Percentiles rank a stretch among this genome's conserved stretches.
phyloP scores from a whole-genome alignment of 2,888 invertebrate genomes.

The Drosophila borborema region DNA sequence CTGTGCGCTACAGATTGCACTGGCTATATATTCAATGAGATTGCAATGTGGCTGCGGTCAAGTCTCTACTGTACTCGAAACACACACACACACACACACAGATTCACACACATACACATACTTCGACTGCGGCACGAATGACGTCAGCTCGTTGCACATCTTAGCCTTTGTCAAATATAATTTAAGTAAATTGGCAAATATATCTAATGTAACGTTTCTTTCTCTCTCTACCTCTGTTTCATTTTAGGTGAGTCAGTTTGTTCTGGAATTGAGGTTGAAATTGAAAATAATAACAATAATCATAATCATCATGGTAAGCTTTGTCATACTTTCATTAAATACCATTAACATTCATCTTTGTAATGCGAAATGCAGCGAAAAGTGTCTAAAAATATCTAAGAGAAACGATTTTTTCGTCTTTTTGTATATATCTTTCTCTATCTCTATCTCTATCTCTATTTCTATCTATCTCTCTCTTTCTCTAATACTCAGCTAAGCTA shows the following conservation, averaged over 20 bases:
- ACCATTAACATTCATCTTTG: conserved; percentile 82
- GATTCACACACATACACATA: neutral
- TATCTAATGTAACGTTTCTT: conserved; percentile 50
- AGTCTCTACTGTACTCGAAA: conserved; percentile 1
- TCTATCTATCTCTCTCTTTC: conserved; percentile 17
- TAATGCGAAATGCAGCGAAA: conserved; percentile 45
- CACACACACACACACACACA: neutral
- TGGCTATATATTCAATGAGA: conserved; percentile 7
- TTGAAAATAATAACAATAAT: conserved; percentile 85
- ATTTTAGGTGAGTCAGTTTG: conserved; percentile 85
- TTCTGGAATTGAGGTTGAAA: conserved; percentile 85
- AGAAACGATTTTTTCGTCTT: conserved; percentile 23
- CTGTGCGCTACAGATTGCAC: conserved; percentile 23
- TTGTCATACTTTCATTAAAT: conserved; percentile 85
- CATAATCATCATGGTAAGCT: conserved; percentile 85
- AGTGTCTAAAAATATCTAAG: conserved; percentile 20
- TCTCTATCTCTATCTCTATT: conserved; percentile 26
- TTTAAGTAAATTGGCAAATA: conserved; percentile 14
- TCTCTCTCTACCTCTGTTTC: conserved; percentile 47
- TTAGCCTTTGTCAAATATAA: conserved; percentile 28
- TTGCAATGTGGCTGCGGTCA: neutral
- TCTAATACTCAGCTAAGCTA: conserved; percentile 24
- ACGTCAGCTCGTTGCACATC: conserved; percentile 20
- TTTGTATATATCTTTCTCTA: conserved; percentile 21
- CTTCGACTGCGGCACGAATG: conserved; percentile 12